Conservation (phyloP, 1,140 invertebrate species). For the Drosophila pandora region DNA sequence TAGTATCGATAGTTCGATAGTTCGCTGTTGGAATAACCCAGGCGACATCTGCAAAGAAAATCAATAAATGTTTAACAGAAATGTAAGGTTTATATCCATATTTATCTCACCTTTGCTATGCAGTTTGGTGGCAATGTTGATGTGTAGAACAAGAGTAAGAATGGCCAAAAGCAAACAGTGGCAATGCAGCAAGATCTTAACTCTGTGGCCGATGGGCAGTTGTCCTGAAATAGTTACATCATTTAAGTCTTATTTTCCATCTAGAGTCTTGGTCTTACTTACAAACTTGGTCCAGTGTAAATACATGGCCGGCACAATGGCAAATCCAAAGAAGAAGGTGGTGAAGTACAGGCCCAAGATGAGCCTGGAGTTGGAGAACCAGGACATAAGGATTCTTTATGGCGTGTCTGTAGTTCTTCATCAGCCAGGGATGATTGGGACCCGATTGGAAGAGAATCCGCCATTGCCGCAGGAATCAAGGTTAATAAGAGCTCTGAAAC, state of each 20-base stretch:
- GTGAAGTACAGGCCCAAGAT: slow-evolving; percentile 87
- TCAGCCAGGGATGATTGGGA: slow-evolving; percentile 95
- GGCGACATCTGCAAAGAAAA: slow-evolving; percentile 84
- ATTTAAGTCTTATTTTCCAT: rapidly evolving
- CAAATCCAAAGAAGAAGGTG: slow-evolving; percentile 84
- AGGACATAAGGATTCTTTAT: slow-evolving; percentile 94
- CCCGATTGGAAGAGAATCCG: slow-evolving; percentile 98
- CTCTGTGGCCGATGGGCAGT: slow-evolving; percentile 66
- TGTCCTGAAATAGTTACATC: slow-evolving; percentile 33
- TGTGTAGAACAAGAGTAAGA: slow-evolving; percentile 73
- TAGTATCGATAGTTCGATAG: no score
- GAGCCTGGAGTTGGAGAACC: slow-evolving; percentile 89
- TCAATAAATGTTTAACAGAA: background rate
- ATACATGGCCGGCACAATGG: slow-evolving; percentile 82
- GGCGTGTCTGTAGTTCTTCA: slow-evolving; percentile 92
- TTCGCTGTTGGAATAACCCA: slow-evolving; percentile 87
- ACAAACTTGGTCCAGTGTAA: slow-evolving; percentile 86
- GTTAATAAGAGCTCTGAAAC: slow-evolving; percentile 93
- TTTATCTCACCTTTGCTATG: slow-evolving; percentile 60
- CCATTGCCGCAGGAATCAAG: slow-evolving; percentile 97
- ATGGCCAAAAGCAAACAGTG: slow-evolving; percentile 72
- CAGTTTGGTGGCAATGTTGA: slow-evolving; percentile 71
- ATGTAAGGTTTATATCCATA: background rate
- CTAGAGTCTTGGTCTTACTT: slow-evolving; percentile 10
- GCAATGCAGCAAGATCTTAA: slow-evolving; percentile 74